These are phyloP conservation scores for Perizoma affinitatum DNA, from an alignment of 2,888 invertebrate genomes.

Conservation along the genomic window DNA sequence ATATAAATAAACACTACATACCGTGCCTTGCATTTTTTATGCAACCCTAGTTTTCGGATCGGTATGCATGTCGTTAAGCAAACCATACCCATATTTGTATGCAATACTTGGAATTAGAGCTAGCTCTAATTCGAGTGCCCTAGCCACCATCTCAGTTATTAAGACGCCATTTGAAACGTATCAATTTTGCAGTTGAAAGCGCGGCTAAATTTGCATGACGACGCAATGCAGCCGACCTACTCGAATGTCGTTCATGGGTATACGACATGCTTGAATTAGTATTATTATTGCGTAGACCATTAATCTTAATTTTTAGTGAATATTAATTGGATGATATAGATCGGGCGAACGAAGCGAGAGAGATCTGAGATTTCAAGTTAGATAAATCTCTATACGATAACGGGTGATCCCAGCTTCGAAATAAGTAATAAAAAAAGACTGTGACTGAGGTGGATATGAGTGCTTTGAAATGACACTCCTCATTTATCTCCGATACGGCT, in stretches of 20 bases:
- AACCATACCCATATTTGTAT: constrained; percentile 29
- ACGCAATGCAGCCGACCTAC: constrained; percentile 54
- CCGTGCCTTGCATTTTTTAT: background rate
- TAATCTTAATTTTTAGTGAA: constrained; percentile 38
- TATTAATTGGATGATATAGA: constrained; percentile 37
- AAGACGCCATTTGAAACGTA: constrained; percentile 61
- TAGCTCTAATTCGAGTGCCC: constrained; percentile 25
- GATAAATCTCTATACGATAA: no score
- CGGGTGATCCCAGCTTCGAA: no score
- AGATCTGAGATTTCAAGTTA: background rate
- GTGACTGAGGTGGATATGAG: no score
- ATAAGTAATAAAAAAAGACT: no score
- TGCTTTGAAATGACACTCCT: no score
- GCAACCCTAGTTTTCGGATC: background rate
- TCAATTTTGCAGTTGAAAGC: constrained; percentile 67
- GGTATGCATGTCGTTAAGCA: constrained; percentile 18
- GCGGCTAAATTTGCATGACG: constrained; percentile 66
- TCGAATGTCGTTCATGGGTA: constrained; percentile 40
- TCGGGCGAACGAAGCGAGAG: constrained; percentile 13
- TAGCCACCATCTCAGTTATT: constrained; percentile 53
- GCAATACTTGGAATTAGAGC: constrained; percentile 44
- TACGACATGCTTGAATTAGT: constrained; percentile 50
- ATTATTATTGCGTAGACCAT: constrained; percentile 42
- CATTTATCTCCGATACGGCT: no score
- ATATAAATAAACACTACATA: no score